Evolutionary conservation across 35 echinoderm and acorn worm genomes (phyloP), one percentile per base, ranked within the genome.

Genomic region (Hemicentrotus pulcherrimus): DNA sequence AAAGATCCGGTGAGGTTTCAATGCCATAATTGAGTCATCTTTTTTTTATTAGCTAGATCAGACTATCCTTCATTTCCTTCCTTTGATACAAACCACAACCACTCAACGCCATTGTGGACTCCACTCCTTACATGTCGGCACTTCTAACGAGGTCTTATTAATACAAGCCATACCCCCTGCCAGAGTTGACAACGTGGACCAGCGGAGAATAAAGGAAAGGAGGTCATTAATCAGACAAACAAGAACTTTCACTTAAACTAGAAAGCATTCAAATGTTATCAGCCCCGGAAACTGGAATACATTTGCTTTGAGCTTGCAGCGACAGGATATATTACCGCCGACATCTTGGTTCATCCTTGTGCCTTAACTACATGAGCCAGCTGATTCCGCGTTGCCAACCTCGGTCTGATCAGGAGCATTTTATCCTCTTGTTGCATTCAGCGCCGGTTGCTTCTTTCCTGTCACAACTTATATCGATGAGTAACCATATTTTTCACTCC

Each of bases 21-120:
- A 78, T 78, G 65, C 65, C 65, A 78, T 78, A 78, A 78, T 78
- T 78, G 65, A 78, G 65, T 78, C 65, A 78, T 78, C 65, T 78
- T 41, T 41, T 41, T 41, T 78, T 78, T 22, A 78, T 78, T 78
- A 78, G 65, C 65, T 28, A 78, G 65, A 78, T 78, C 4, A 28
- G 65, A 78, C 65, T 78, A 78, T 78, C 65, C n/a, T 78, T n/a
- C 65, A 78, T 78, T 78, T 78, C 65, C 65, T 78, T 78, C 65
- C 65, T 78, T 78, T 5, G 19, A 78, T 78, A 78, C 65, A 28
- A n/a, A 78, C 15, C 16, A 28, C 65, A 78, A 78, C 65, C 9
- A 2, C 65, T 78, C 65, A 78, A 28, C 24, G 24, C 19, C 65
- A 78, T 8, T 78, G 24, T n/a, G 65, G 22, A 28, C 22, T 78